Percentiles rank a stretch among this genome's conserved stretches.
Conservation (phyloP, 2,113 vertebrate genomes). For the Phodopus roborovskii region DNA sequence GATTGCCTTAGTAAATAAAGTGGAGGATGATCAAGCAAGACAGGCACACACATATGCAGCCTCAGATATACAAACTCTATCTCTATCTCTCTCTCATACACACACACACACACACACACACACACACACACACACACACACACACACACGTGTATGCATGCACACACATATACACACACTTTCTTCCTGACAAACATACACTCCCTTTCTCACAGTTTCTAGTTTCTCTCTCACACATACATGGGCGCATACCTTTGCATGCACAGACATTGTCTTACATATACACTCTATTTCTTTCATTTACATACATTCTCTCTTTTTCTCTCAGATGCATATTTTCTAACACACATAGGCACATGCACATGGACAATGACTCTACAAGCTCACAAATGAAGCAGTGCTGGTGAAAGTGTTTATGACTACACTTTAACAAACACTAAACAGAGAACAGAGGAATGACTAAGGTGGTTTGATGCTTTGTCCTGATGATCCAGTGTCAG, state of each 20-base stretch:
- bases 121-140: no score
- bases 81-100: no score
- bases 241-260: rapidly evolving
- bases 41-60: no score
- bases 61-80: no score
- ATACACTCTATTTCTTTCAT: not conserved
- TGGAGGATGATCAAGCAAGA: not conserved
- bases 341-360: not conserved
- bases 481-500: not conserved
- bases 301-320: not conserved
- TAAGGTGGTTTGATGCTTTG: not conserved
- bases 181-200: not conserved
- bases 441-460: not conserved
- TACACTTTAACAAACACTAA: not conserved
- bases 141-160: no score
- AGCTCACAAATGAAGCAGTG: not conserved
- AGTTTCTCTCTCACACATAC: not conserved
- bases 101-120: no score
- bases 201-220: not conserved
- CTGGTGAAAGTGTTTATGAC: not conserved
- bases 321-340: not conserved
- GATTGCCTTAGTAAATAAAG: not conserved
- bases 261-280: not conserved
- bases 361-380: not conserved
- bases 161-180: no score